Evolutionary conservation across 1,140 invertebrate species (phyloP), one percentile per base, ranked within the genome.

Genomic region (Achatina immaculata): DNA sequence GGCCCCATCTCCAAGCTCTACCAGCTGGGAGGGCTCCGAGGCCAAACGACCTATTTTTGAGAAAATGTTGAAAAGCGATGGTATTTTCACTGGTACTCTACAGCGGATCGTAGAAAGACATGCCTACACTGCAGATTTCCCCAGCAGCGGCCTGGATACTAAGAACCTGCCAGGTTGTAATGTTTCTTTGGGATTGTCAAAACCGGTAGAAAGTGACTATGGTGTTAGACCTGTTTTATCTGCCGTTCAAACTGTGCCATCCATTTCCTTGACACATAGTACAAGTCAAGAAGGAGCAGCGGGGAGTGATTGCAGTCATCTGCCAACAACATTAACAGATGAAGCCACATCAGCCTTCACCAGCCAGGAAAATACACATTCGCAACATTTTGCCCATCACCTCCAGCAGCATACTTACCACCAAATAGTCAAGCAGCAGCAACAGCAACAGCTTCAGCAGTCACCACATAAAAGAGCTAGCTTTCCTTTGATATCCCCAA

Each of bases 391-490:
- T 19, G 1, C 28, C 4, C 58, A 28, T 2, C 58, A 62, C 31
- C 16, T 4, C 0, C 58, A 31, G n/a, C 58, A 62, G n/a, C 74
- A 34, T 51, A 34, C 74, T 24, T 7, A 55, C 28, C 48, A 76
- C 31, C 31, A 62, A 4, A 36, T 24, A 38, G 19, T 24, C 19
- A 51, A 76, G 24, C 74, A 76, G 74, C 45, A 42, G 9, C 65
- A 68, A 16, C 14, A 68, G 9, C 7, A 72, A 43, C 72, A 76
- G 51, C 74, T 40, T 62, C 48, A 42, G n/a, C 3, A 9, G 7
- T 78, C 76, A 43, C 40, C 76, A 31, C 78, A 71, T n/a, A 65
- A 72, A n/a, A 58, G 78, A 66, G 78, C 78, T 34, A 80, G 78
- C 68, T 80, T 80, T 48, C 78, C 78, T 28, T n/a, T 58, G 7